phyloP scores from a whole-genome alignment of 2,113 vertebrate species.

The Elanus axillaris region DNA sequence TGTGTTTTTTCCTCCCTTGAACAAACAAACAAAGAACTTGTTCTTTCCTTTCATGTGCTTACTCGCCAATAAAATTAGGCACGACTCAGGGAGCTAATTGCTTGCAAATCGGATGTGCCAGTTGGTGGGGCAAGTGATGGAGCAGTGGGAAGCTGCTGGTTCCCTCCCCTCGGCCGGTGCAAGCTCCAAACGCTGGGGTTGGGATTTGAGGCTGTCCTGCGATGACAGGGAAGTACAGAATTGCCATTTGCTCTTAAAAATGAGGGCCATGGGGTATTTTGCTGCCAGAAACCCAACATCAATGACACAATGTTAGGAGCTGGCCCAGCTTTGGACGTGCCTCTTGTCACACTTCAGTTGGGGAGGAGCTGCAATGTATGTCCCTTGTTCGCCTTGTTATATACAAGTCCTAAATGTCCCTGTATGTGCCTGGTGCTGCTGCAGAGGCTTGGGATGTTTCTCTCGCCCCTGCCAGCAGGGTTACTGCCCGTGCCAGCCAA shows the following conservation, averaged over 20 bases:
- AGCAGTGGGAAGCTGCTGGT: neutral
- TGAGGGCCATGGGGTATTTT: neutral
- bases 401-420: neutral
- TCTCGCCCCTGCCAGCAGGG: neutral
- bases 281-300: neutral
- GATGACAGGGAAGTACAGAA: accelerated
- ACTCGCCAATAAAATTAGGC: conserved; percentile 8
- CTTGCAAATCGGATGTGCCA: neutral
- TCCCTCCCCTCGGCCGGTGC: neutral
- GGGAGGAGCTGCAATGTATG: neutral
- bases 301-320: neutral
- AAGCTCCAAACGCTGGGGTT: accelerated
- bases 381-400: neutral
- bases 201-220: neutral
- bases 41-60: neutral
- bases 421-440: neutral
- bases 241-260: neutral
- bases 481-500: neutral
- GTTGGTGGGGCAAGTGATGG: neutral
- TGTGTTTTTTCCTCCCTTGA: neutral
- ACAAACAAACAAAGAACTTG: neutral
- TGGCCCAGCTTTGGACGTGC: neutral
- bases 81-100: neutral
- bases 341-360: neutral
- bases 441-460: neutral